Evolutionary conservation across 2,888 invertebrate genomes (phyloP).

Genomic region (Aspidiotus destructor): DNA sequence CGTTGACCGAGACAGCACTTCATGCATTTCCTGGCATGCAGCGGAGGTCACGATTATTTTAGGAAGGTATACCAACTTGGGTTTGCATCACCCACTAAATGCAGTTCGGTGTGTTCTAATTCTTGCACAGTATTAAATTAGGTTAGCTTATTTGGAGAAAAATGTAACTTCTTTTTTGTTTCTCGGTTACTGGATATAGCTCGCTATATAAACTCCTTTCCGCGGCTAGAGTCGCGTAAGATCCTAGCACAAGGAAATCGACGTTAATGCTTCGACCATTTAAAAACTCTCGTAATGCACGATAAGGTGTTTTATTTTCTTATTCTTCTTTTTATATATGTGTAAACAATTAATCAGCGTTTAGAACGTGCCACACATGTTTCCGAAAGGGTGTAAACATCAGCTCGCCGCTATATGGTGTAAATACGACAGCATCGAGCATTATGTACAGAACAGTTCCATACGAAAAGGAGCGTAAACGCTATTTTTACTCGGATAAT

Average conservation of each 20-base stretch:
- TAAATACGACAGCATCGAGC: neutral
- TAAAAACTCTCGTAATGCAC: neutral
- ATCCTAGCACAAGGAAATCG: neutral
- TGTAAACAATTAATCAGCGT: constrained; percentile 1
- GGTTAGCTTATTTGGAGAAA: constrained; percentile 14
- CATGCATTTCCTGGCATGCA: too few relatives aligned
- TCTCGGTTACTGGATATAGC: neutral
- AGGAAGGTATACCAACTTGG: too few relatives aligned
- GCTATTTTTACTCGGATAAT: constrained; percentile 3
- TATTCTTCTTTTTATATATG: neutral
- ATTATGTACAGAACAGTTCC: neutral
- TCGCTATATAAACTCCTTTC: neutral
- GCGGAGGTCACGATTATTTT: too few relatives aligned
- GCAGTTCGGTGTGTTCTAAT: too few relatives aligned
- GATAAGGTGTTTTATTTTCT: too few relatives aligned
- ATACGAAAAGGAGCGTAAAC: neutral
- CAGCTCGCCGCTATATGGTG: neutral
- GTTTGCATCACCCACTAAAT: too few relatives aligned
- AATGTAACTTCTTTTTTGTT: constrained; percentile 23
- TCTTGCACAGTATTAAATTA: neutral
- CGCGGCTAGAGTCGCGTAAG: neutral
- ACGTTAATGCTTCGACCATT: neutral
- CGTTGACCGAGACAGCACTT: too few relatives aligned
- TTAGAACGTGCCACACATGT: constrained; percentile 4
- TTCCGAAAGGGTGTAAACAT: constrained; percentile 1